Conservation (phyloP, 2,797 vertebrate species). For the Parauchenoglanis punctatus region DNA sequence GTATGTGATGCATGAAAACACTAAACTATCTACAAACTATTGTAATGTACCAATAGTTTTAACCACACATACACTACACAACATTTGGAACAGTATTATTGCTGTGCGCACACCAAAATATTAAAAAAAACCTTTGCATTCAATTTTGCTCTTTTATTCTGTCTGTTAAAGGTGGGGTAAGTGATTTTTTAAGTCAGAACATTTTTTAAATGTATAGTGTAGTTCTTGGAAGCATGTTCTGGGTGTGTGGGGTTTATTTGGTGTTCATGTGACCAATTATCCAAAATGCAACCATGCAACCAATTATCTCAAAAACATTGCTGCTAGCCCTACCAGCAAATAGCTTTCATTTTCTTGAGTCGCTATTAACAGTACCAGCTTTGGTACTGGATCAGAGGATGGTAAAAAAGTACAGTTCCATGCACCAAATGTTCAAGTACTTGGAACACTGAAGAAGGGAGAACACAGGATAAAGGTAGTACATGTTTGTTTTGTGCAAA, state of each 20-base stretch:
- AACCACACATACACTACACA: not conserved
- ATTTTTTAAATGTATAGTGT: not conserved
- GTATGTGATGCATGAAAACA: not conserved
- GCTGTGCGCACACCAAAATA: not conserved
- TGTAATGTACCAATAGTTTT: not conserved
- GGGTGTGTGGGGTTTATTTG: not conserved
- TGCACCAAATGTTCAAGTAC: not conserved
- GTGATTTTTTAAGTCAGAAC: not conserved
- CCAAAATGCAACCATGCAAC: no score
- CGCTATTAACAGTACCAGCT: not conserved
- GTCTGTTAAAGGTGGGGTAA: not conserved
- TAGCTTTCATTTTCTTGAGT: not conserved
- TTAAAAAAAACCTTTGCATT: not conserved
- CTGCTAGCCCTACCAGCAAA: not conserved
- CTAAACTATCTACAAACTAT: not conserved
- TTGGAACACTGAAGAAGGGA: not conserved
- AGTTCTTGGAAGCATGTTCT: not conserved
- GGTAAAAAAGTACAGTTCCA: not conserved
- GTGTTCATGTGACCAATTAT: not conserved
- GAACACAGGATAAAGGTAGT: not conserved
- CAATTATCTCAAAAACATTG: not conserved
- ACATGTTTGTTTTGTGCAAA: not conserved
- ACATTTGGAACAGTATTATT: not conserved
- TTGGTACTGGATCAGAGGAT: constrained; percentile 1
- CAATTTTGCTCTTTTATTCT: not conserved